These are phyloP conservation scores for Bambusicola thoracicus DNA, from an alignment of 2,113 vertebrate genomes.

Conservation along the genomic window DNA sequence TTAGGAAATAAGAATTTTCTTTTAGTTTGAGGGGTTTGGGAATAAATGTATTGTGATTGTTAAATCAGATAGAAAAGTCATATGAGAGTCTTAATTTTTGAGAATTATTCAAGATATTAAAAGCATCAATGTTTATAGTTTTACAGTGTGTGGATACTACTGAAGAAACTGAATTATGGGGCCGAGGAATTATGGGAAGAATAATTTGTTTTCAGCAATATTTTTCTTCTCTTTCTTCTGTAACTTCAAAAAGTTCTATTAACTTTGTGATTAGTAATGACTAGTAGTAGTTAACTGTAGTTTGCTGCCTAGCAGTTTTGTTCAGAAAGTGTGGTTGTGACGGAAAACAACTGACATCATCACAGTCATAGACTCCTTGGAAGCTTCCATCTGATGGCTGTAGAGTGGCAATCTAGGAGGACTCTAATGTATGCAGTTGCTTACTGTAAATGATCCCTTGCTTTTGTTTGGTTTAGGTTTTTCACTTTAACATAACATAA, in stretches of 20 bases:
- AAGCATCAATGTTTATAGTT: background rate
- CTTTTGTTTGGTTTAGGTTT: background rate
- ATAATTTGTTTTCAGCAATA: background rate
- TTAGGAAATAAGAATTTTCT: background rate
- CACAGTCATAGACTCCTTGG: background rate
- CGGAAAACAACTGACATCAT: background rate
- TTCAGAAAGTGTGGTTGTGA: background rate
- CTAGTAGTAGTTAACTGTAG: background rate
- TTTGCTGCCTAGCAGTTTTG: rapidly evolving
- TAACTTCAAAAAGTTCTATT: background rate
- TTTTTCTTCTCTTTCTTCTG: background rate
- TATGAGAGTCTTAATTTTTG: background rate
- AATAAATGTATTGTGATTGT: background rate
- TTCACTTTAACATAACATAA: background rate
- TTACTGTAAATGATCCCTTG: background rate
- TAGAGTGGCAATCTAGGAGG: background rate
- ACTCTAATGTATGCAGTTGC: background rate
- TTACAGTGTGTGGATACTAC: background rate
- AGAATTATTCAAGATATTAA: background rate
- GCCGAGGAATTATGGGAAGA: background rate
- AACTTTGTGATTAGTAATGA: background rate
- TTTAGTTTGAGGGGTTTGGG: background rate
- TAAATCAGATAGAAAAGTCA: background rate
- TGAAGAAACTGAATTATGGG: background rate
- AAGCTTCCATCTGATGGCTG: background rate